A percentile compares a stretch with the other conserved stretches of the same genome.
Evolutionary conservation across 2,797 vertebrate genomes (phyloP).

Genomic region (Pristis pectinata): DNA sequence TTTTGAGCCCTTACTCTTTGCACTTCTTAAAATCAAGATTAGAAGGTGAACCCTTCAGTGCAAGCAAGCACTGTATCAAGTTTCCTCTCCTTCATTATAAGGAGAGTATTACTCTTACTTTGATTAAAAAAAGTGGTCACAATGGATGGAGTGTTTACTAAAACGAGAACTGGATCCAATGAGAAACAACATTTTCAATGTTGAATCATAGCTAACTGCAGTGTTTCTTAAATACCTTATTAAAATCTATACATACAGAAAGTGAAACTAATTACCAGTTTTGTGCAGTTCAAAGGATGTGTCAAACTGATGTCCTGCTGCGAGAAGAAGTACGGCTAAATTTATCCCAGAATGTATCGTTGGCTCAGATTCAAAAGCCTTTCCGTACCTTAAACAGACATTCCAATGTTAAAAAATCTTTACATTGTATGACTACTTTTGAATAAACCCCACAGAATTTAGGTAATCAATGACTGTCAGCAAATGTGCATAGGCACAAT

Average conservation of each 20-base stretch:
- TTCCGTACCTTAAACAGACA: slow-evolving; percentile 70
- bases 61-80: not conserved
- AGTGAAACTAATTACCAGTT: slow-evolving; percentile 75
- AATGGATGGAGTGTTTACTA: no score
- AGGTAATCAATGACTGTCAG: not conserved
- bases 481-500: not conserved
- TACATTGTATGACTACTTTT: not conserved
- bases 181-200: not conserved
- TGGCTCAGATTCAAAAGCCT: slow-evolving; percentile 93
- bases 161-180: not conserved
- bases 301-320: slow-evolving; percentile 91
- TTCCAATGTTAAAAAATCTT: not conserved
- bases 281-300: slow-evolving; percentile 94
- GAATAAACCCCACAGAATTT: not conserved
- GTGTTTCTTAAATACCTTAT: not conserved
- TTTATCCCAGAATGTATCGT: slow-evolving; percentile 94
- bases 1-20: not conserved
- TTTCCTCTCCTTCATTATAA: no score
- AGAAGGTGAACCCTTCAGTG: not conserved
- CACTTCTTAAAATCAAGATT: not conserved
- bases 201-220: not conserved
- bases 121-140: not conserved
- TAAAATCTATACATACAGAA: not conserved
- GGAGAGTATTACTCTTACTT: not conserved
- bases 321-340: slow-evolving; percentile 89